Conservation (phyloP, 2,888 invertebrate genomes). For the Lamellibrachia satsuma region DNA sequence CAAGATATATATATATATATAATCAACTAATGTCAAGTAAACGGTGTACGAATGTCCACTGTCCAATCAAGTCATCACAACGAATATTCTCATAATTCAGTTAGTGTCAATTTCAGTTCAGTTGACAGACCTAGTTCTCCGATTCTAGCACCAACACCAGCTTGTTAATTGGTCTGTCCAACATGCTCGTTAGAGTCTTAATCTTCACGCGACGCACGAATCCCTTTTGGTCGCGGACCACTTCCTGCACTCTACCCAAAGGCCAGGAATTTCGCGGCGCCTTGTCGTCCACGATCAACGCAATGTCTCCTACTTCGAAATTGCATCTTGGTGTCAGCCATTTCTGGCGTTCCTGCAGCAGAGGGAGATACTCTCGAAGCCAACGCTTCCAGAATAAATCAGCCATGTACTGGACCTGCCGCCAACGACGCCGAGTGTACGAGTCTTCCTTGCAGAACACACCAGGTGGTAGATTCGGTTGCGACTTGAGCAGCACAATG, state of each 20-base stretch:
- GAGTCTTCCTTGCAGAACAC: conserved; percentile 26
- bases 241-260: conserved; percentile 19
- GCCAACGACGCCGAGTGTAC: conserved; percentile 30
- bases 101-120: too few species aligned
- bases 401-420: conserved; percentile 37
- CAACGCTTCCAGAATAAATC: conserved; percentile 37
- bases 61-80: too few species aligned
- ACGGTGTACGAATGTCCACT: too few species aligned
- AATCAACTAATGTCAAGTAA: too few species aligned
- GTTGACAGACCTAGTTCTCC: too few species aligned
- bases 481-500: conserved; percentile 27
- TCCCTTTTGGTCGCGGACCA: background rate
- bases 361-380: conserved; percentile 31
- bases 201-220: background rate
- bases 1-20: too few species aligned
- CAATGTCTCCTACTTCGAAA: conserved; percentile 28
- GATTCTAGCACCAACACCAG: too few species aligned
- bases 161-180: too few species aligned
- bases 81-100: too few species aligned
- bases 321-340: conserved; percentile 20
- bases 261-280: conserved; percentile 32
- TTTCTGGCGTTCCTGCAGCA: conserved; percentile 30
- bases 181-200: too few species aligned
- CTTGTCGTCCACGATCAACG: conserved; percentile 33
- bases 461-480: conserved; percentile 30